Percentiles rank a stretch among this genome's conserved stretches.
These are phyloP conservation scores for Hyles vespertilio DNA, from an alignment of 1,140 invertebrate species.

Conservation along the genomic window DNA sequence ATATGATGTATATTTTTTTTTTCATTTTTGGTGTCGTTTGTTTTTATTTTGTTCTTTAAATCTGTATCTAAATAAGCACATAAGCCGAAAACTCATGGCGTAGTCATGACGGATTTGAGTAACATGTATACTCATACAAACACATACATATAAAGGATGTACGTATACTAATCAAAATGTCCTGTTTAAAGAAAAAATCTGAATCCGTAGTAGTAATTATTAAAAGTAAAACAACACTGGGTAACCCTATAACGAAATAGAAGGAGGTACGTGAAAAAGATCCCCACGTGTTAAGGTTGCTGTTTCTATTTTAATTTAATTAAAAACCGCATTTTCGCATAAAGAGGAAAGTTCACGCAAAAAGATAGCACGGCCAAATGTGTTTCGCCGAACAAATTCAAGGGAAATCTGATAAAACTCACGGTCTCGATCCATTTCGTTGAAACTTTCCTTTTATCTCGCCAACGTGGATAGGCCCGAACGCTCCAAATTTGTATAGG, in stretches of 20 bases:
- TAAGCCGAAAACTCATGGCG: too few species aligned
- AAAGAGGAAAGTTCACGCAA: constrained; percentile 45
- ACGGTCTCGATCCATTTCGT: constrained; percentile 49
- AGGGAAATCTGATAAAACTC: constrained; percentile 56
- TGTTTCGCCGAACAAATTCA: constrained; percentile 46
- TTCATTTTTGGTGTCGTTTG: too few species aligned
- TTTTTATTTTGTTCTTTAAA: too few species aligned
- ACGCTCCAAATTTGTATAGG: constrained; percentile 50
- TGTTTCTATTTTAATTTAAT: constrained; percentile 35
- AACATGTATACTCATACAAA: too few species aligned
- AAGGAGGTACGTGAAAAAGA: constrained; percentile 7
- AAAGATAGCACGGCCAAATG: constrained; percentile 45
- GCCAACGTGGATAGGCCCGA: constrained; percentile 29
- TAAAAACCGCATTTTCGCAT: constrained; percentile 38
- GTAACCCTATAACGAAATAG: constrained; percentile 4
- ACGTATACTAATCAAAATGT: too few species aligned
- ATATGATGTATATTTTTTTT: too few species aligned
- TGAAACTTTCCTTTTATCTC: constrained; percentile 56
- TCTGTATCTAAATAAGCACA: too few species aligned
- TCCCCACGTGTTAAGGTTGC: constrained; percentile 9
- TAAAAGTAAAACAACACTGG: too few species aligned
- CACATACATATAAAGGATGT: too few species aligned
- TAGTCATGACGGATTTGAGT: too few species aligned
- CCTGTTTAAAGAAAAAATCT: too few species aligned
- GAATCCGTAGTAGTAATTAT: too few species aligned